Evolutionary conservation across 1,140 invertebrate species (phyloP), one percentile per base, ranked within the genome.

Genomic region (Orius insidiosus): DNA sequence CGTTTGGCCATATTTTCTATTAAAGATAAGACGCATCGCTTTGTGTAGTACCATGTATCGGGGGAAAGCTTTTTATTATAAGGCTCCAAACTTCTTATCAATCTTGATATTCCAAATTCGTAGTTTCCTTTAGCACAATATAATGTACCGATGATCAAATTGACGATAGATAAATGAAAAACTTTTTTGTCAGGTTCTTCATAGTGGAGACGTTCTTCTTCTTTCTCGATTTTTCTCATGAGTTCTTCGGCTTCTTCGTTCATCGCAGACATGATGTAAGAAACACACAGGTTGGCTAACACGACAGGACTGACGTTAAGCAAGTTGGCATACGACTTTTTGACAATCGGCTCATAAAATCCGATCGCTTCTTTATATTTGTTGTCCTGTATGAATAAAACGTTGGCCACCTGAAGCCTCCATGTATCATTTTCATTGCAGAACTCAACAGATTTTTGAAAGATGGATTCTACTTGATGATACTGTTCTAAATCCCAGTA

Each of bases 91-190:
- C 89, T 94, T 64, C 95, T 93, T 59, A 97, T 93, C 0, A 99
- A 88, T 53, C 95, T 69, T 0, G 90, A 95, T 54, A 99, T 90
- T 5, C 96, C 96, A 67, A 99, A 99, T 62, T 99, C 95, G 58
- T 95, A 98, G 66, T 99, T 98, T 1, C 93, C 92, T 66, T 98
- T 98, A 0, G 92, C 85, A 63, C 95, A 98, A 61, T 98, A 98
- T 3, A 99, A 64, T 1, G 95, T 98, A 24, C 89, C 95, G 54
- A 99, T 98, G 1, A 99, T 95, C 42, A 99, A 68, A 67, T 99
- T 99, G 2, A 99, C 93, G 54, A 98, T 98, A 60, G 94, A 99
- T 19, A 97, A 67, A 62, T 99, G 95, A 66, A 86, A 96, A 46
- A 86, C 78, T 62, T 97, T 98, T 60, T 89, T 87, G 33, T 95